Evolutionary conservation across 2,113 vertebrate genomes (phyloP).

Genomic region (Oreochromis spilurus): DNA sequence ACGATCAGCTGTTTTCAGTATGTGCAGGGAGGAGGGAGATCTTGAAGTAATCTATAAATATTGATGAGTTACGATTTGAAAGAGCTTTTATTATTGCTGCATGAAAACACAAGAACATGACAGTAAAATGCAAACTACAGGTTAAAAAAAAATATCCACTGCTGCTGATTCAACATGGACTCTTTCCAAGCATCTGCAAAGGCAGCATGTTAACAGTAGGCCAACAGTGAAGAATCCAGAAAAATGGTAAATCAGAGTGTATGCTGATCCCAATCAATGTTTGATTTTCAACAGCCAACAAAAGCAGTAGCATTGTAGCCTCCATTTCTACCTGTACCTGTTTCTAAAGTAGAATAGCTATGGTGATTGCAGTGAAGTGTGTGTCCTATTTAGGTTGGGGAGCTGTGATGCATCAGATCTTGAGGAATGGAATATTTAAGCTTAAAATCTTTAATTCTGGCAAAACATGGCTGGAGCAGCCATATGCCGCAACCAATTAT

Average conservation of each 20-base stretch:
- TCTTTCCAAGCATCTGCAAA: background rate
- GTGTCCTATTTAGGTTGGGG: background rate
- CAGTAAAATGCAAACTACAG: background rate
- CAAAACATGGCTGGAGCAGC: fast-evolving
- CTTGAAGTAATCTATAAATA: background rate
- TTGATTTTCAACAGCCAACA: background rate
- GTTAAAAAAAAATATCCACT: background rate
- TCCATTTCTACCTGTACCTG: background rate
- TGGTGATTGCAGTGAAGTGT: background rate
- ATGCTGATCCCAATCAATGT: background rate
- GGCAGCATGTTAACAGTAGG: background rate
- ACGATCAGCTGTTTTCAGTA: background rate
- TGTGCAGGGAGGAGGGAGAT: background rate
- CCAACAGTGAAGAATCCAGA: background rate
- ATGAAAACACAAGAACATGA: background rate
- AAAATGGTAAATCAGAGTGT: background rate
- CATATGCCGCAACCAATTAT: background rate
- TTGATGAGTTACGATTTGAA: background rate
- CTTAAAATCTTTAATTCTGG: background rate
- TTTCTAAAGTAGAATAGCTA: background rate
- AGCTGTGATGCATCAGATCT: background rate
- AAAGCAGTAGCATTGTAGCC: background rate
- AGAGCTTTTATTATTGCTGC: background rate
- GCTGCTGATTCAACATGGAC: background rate
- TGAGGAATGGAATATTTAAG: background rate